Evolutionary conservation across 2,797 vertebrate species (phyloP).

Genomic region (Rhincodon typus): DNA sequence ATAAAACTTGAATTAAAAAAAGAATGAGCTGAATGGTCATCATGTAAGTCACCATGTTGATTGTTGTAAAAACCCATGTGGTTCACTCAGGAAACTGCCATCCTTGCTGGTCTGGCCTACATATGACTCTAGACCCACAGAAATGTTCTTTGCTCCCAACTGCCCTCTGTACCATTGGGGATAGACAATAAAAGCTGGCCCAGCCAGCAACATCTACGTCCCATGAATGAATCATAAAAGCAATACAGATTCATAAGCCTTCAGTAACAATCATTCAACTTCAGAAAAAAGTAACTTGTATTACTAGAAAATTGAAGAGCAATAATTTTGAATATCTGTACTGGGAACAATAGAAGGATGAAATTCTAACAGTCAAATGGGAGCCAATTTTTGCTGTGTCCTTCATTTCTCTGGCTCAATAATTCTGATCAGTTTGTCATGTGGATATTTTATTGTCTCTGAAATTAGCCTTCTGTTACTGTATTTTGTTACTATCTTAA

Average conservation of each 20-base stretch:
- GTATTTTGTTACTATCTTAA: background rate
- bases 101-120: no score
- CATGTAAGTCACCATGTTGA: no score
- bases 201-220: background rate
- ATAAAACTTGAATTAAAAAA: no score
- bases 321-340: background rate
- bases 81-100: no score
- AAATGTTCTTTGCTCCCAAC: no score
- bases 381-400: background rate
- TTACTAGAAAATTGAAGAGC: background rate
- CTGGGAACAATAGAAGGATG: background rate
- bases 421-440: background rate
- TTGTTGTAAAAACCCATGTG: no score
- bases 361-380: background rate
- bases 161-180: no score
- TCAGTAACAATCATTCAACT: no score
- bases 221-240: no score
- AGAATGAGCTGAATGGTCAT: no score
- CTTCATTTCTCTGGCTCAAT: background rate
- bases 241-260: background rate
- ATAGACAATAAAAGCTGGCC: background rate
- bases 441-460: background rate
- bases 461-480: background rate
- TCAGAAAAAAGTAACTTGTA: background rate
- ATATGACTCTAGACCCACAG: no score